Conservation (phyloP, 64 coral and sea anemone genomes). For the Cladopsammia gracilis region DNA sequence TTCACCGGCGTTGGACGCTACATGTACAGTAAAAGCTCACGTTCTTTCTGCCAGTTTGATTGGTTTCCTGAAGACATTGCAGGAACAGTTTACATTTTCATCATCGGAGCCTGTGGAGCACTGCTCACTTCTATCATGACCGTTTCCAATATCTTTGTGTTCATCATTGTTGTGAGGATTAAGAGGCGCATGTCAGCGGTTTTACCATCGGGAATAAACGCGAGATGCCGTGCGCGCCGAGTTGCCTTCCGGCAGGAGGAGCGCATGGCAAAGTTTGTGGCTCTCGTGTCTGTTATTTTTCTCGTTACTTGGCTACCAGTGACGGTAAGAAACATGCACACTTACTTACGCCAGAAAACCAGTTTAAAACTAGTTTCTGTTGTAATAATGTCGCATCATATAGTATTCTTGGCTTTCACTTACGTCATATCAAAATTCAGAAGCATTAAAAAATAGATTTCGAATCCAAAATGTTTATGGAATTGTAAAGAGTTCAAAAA, state of each 20-base stretch:
- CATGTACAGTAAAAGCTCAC: conserved; percentile 19
- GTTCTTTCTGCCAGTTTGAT: conserved; percentile 57
- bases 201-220: not conserved
- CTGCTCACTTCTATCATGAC: conserved; percentile 7
- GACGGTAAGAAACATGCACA: conserved; percentile 34
- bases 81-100: not conserved
- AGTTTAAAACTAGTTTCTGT: too few species aligned
- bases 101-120: conserved; percentile 11
- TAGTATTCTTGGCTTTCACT: too few species aligned
- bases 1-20: conserved; percentile 42
- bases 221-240: not conserved
- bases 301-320: conserved; percentile 75
- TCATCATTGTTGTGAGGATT: conserved; percentile 24
- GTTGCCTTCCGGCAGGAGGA: conserved; percentile 37
- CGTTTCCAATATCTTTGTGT: conserved; percentile 54
- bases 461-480: too few species aligned
- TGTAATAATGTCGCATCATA: too few species aligned
- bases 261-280: conserved; percentile 78
- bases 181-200: conserved; percentile 27
- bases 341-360: too few species aligned
- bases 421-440: too few species aligned
- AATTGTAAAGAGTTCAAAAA: too few species aligned
- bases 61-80: not conserved
- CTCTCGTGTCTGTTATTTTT: conserved; percentile 48
- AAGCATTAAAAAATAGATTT: too few species aligned